Conservation (phyloP, 2,797 vertebrate species). For the Spondyliosoma cantharus region DNA sequence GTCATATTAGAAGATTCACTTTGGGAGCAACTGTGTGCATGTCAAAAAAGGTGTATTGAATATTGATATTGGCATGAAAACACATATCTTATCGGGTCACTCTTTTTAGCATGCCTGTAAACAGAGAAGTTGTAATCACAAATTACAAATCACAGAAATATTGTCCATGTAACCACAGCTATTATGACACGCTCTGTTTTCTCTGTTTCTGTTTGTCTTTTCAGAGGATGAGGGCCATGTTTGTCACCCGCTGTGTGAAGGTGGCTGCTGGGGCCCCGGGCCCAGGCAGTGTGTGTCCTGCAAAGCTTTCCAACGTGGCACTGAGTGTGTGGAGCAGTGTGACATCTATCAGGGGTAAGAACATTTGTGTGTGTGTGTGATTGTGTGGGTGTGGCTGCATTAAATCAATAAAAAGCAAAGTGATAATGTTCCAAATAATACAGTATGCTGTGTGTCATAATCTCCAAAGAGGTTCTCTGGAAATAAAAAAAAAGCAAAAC, state of each 20-base stretch:
- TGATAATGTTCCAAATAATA: conserved; percentile 24
- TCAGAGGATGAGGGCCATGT: conserved; percentile 83
- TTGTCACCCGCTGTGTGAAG: conserved; percentile 88
- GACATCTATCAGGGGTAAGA: conserved; percentile 89
- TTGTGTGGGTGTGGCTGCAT: conserved; percentile 11
- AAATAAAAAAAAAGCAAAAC: background rate
- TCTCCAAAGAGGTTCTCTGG: background rate
- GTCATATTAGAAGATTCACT: too few species aligned
- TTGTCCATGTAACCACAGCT: too few species aligned
- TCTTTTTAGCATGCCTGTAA: too few species aligned
- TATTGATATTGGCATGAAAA: too few species aligned
- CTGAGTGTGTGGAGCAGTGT: conserved; percentile 93
- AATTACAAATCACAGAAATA: too few species aligned
- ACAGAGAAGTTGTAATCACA: too few species aligned
- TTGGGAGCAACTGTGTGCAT: too few species aligned
- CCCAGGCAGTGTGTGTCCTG: conserved; percentile 91
- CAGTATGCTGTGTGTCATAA: background rate
- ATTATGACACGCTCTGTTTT: conserved; percentile 4
- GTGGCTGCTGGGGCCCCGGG: conserved; percentile 94
- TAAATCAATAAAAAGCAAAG: conserved; percentile 16
- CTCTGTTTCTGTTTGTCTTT: conserved; percentile 47
- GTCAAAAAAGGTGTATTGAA: too few species aligned
- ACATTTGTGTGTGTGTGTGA: background rate
- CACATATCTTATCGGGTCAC: too few species aligned
- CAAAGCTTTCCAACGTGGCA: conserved; percentile 87